Base-by-base conservation (phyloP, 2,888 invertebrate genomes). In the Myopa tessellatipennis region DNA sequence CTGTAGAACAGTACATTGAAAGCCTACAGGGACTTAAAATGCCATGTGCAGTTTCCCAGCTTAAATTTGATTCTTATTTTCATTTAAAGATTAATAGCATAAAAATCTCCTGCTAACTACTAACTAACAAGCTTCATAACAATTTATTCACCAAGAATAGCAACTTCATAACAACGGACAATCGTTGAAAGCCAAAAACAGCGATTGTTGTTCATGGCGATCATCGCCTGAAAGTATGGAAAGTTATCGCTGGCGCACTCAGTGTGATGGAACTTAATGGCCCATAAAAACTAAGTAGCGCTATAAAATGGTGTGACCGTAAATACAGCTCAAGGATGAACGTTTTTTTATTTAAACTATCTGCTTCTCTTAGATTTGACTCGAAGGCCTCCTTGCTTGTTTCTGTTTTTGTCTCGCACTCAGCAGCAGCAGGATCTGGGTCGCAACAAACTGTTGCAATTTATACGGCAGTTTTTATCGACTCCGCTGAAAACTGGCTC, bases 261-360 rank as follows among this genome's bases (percentile, higher is more conserved):
- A 40, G 6, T 40, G 77, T 80, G 79, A 86, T 86, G 83, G 85
- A 86, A 86, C 86, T 86, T 87, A 86, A 87, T 87, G 86, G 86
- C 83, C 85, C 85, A 86, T 87, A 86, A 86, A 87, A 85, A 84
- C 81, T 83, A 81, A 84, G 83, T 80, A 82, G 78, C 72, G 50
- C 61, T 45, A 70, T 75, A 40, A 63, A 38, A 16, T 70, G 18
- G 52, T 14, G 16, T 55, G 55, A 55, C 58, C 52, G 14, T 36
- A 12, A 12, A 55, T 18, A 55, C 55, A 52, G 70, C n/a, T 70
- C 55, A 70, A 34, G 36, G 55, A 55, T 34, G 70, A 70, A 36
- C 26, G 16, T 14, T 55, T 14, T 18, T 18, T 45, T 2, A 16
- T 60, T 40, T 60, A 4, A 18, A n/a, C 3, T 58, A 36, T 38